These are phyloP conservation scores for Andrena marginata DNA, from an alignment of 2,888 invertebrate species.

Conservation along the genomic window DNA sequence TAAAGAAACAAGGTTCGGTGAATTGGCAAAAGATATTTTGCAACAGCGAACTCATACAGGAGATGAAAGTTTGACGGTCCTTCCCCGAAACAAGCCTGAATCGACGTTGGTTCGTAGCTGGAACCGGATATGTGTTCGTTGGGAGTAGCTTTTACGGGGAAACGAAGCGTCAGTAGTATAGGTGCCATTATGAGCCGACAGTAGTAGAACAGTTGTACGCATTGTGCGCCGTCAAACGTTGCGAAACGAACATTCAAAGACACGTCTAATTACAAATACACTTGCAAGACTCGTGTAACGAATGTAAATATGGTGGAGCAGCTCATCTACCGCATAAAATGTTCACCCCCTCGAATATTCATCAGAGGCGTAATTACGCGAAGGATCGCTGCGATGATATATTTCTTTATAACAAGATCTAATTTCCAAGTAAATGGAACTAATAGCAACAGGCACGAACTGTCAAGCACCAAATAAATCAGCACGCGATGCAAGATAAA, in stretches of 20 bases:
- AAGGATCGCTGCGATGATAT: neutral
- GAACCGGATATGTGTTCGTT: constrained; percentile 26
- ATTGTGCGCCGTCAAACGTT: neutral
- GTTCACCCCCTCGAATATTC: neutral
- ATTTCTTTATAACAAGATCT: neutral
- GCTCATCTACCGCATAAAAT: neutral
- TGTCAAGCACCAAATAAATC: constrained; percentile 26
- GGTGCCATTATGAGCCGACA: constrained; percentile 30
- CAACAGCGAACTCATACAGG: neutral
- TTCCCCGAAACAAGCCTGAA: constrained; percentile 7
- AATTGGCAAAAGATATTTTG: neutral
- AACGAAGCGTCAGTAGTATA: constrained; percentile 46
- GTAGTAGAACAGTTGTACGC: constrained; percentile 1
- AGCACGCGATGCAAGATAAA: constrained; percentile 28
- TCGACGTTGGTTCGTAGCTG: constrained; percentile 9
- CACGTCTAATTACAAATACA: neutral
- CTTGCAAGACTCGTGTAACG: too few species aligned
- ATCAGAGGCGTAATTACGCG: neutral
- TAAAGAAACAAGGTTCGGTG: too few species aligned
- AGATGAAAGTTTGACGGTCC: neutral
- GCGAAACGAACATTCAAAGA: neutral
- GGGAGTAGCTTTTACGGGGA: constrained; percentile 8
- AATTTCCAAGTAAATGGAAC: constrained; percentile 11
- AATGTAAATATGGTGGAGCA: too few species aligned
- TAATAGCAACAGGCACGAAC: constrained; percentile 33